phyloP scores from a whole-genome alignment of 1,140 invertebrate species.

The Anastrepha ludens region DNA sequence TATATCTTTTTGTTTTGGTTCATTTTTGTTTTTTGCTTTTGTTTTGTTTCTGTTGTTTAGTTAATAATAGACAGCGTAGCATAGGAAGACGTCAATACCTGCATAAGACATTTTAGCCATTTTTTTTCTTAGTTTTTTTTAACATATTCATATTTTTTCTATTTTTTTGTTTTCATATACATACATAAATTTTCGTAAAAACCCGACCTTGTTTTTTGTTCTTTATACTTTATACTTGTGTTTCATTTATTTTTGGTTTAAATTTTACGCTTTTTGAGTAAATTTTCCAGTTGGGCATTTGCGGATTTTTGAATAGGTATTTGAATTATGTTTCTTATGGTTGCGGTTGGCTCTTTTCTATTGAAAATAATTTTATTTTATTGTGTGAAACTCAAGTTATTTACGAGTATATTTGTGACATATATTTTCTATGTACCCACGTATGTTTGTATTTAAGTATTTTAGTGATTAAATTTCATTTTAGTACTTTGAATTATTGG shows the following conservation, averaged over 20 bases:
- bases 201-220: neutral
- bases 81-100: constrained; percentile 75
- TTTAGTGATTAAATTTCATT: constrained; percentile 57
- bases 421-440: neutral
- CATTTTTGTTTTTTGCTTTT: constrained; percentile 54
- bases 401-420: neutral
- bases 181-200: neutral
- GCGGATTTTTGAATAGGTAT: neutral
- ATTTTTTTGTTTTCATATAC: neutral
- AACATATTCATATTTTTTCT: neutral
- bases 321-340: neutral
- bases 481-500: constrained; percentile 43
- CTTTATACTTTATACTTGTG: neutral
- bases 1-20: constrained; percentile 52
- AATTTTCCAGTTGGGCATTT: neutral
- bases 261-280: neutral
- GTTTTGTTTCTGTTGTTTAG: constrained; percentile 68
- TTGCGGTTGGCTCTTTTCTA: neutral
- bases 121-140: constrained; percentile 59
- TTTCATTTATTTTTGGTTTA: neutral
- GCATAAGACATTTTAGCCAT: constrained; percentile 75
- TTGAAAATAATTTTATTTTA: neutral
- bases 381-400: constrained; percentile 23
- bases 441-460: neutral
- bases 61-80: constrained; percentile 75